Base-by-base conservation (phyloP, 2,113 vertebrate genomes). In the Paramisgurnus dabryanus region DNA sequence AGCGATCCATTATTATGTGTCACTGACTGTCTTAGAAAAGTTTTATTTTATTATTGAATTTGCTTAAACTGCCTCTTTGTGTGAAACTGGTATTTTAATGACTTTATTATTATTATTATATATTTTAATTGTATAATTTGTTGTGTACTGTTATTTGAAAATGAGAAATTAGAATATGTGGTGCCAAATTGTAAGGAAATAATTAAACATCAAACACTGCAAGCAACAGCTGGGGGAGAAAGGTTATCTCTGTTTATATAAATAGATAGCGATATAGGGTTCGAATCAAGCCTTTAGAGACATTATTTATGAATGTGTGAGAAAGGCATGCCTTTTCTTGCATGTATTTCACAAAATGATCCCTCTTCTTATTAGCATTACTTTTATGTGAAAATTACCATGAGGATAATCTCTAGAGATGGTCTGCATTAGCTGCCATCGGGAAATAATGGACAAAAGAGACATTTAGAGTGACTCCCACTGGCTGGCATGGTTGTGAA, bases 251-350 rank as follows among this genome's bases (percentile, higher is more conserved):
- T 18, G 6, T 58, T 58, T 58, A n/a, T 58, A 2, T 58, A 58
- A 17, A 58, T n/a, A 58, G 17, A 65, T 45, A 70, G 22, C 22
- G 45, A 49, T 40, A n/a, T 34, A 86, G 83, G 79, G 78, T 79
- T 74, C 67, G 58, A 79, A 87, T 78, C 79, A 76, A 60, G 45
- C 49, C 40, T 74, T 86, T 58, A 70, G 67, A 82, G 84, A 79
- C 53, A 11, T 82, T 76, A 79, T 77, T 77, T 53, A 83, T 86
- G 53, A 82, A 79, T 88, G 77, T 80, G 63, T 72, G 47, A 83
- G 81, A 83, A 81, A 82, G 79, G 82, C 86, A 88, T 85, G 79
- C 78, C 85, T 84, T 84, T 73, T 88, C 43, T 60, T 85, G 87
- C 82, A 87, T 80, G 77, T 61, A 67, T 49, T 77, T 83, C 75